phyloP scores from a whole-genome alignment of 2,797 vertebrate species.

The Lacerta bilineata region DNA sequence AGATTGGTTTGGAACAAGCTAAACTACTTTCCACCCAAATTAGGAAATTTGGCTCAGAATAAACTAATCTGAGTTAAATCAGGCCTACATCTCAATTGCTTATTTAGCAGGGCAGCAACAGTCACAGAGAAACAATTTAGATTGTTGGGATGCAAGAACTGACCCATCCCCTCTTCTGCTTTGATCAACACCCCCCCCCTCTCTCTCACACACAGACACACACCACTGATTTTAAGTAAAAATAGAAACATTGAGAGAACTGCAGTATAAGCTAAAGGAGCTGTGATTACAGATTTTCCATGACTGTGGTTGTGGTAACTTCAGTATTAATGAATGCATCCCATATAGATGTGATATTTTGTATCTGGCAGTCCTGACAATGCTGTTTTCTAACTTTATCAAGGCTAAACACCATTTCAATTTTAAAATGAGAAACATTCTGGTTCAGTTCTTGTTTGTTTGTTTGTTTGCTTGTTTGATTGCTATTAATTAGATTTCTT shows the following conservation, averaged over 20 bases:
- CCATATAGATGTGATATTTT: background rate
- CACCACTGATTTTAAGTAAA: background rate
- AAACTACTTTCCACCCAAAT: too few relatives aligned
- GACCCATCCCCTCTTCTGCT: too few relatives aligned
- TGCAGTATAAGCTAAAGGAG: background rate
- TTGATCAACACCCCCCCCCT: too few relatives aligned
- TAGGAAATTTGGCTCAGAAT: too few relatives aligned
- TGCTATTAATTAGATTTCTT: too few relatives aligned
- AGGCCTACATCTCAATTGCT: too few relatives aligned
- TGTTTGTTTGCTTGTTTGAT: too few relatives aligned
- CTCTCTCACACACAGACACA: background rate
- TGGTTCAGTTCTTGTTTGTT: background rate
- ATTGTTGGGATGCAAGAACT: too few relatives aligned
- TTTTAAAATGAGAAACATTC: background rate
- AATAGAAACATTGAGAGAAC: background rate
- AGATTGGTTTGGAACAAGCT: too few relatives aligned
- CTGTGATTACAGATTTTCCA: background rate
- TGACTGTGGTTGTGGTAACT: background rate
- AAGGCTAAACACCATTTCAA: background rate
- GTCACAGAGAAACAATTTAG: too few relatives aligned
- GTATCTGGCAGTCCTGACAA: background rate
- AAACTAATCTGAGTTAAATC: too few relatives aligned
- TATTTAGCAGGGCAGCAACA: too few relatives aligned
- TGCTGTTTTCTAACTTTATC: background rate
- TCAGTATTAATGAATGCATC: background rate